A percentile compares a stretch with the other conserved stretches of the same genome.
phyloP scores from a whole-genome alignment of 2,113 vertebrate species.

The Gallinago paraguaiae region DNA sequence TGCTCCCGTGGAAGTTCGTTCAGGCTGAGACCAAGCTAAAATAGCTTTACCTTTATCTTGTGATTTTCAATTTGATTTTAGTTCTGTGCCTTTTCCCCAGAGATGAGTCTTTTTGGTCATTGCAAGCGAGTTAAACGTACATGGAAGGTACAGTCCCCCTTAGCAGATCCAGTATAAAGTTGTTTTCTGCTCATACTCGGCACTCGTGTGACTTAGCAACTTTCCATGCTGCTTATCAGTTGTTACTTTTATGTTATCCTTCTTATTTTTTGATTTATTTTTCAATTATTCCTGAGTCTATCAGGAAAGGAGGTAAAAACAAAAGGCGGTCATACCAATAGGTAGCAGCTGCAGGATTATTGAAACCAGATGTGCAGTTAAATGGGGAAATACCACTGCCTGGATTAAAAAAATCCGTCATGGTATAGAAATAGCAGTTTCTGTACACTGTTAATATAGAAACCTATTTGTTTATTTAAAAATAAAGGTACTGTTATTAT shows the following conservation, averaged over 20 bases:
- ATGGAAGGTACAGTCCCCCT: background rate
- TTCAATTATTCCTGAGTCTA: background rate
- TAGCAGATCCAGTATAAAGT: background rate
- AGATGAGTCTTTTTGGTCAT: background rate
- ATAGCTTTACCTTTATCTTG: slow-evolving; percentile 9
- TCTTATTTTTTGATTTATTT: background rate
- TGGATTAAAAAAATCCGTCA: background rate
- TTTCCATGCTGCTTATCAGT: background rate
- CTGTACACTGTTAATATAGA: background rate
- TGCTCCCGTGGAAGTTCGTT: background rate
- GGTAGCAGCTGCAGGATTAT: slow-evolving; percentile 48
- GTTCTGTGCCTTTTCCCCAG: background rate
- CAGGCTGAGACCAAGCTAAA: background rate
- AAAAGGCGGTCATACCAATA: slow-evolving; percentile 7
- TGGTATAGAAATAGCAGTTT: background rate
- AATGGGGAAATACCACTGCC: background rate
- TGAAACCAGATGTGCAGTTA: slow-evolving; percentile 44
- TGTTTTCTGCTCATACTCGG: background rate
- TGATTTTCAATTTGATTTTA: slow-evolving; percentile 30
- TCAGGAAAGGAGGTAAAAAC: slow-evolving; percentile 13
- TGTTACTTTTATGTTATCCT: background rate
- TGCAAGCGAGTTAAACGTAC: background rate
- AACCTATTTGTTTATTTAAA: background rate
- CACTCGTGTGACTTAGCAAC: background rate
- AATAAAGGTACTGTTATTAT: background rate